A percentile compares a stretch with the other conserved stretches of the same genome.
Evolutionary conservation across 2,888 invertebrate species (phyloP).

Genomic region (Folsomia manolachei): DNA sequence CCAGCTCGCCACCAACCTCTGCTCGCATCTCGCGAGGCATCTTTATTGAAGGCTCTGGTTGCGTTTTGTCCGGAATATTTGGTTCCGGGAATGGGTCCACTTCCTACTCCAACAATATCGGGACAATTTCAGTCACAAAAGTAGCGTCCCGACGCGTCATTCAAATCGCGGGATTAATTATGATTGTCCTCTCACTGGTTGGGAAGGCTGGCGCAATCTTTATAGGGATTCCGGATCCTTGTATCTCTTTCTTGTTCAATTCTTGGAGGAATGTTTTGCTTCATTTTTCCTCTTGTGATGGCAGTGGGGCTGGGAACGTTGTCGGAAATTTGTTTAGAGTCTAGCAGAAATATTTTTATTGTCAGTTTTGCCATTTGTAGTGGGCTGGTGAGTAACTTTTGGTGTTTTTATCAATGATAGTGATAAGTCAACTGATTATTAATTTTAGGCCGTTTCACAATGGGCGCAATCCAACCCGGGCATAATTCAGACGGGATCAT

Average conservation of each 20-base stretch:
- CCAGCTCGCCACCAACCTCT: too few relatives aligned
- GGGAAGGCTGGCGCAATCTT: slow-evolving; percentile 76
- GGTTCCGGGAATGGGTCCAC: slow-evolving; percentile 85
- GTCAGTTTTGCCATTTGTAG: slow-evolving; percentile 83
- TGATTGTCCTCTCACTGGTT: slow-evolving; percentile 71
- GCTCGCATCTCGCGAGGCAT: slow-evolving; percentile 83
- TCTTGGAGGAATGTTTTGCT: slow-evolving; percentile 75
- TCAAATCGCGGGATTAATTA: slow-evolving; percentile 70
- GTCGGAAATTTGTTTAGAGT: slow-evolving; percentile 77
- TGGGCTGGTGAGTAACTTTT: slow-evolving; percentile 62
- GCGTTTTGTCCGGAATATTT: slow-evolving; percentile 77
- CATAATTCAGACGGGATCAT: slow-evolving; percentile 64
- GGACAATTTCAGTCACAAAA: slow-evolving; percentile 82
- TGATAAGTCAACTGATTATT: neutral
- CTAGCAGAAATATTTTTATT: slow-evolving; percentile 81
- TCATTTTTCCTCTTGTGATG: slow-evolving; percentile 79
- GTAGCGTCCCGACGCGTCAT: slow-evolving; percentile 77
- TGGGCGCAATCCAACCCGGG: slow-evolving; percentile 69
- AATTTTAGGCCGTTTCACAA: slow-evolving; percentile 65
- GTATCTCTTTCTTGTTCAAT: slow-evolving; percentile 77
- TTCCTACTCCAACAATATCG: slow-evolving; percentile 86
- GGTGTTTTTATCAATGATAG: too few relatives aligned
- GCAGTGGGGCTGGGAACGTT: slow-evolving; percentile 75
- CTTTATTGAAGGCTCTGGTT: slow-evolving; percentile 79
- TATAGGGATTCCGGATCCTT: slow-evolving; percentile 76